Percentiles rank a stretch among this genome's conserved stretches.
These are phyloP conservation scores for Drosophila grimshawi DNA, from an alignment of 1,140 invertebrate genomes.

Conservation along the genomic window DNA sequence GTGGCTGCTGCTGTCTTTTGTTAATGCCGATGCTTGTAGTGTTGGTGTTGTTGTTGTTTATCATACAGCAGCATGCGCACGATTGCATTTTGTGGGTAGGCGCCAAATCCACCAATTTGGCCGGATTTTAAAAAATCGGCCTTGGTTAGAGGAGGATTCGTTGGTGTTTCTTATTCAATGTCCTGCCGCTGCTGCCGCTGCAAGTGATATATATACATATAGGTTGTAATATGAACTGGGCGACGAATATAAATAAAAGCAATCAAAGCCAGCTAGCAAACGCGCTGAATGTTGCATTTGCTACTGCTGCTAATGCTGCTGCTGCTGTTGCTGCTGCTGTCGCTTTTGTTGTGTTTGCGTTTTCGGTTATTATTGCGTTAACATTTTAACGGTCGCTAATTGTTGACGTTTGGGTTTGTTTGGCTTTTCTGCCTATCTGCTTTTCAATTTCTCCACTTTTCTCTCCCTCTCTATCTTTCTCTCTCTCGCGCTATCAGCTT, in stretches of 20 bases:
- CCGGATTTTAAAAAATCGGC: slow-evolving; percentile 54
- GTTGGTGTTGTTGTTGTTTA: slow-evolving; percentile 55
- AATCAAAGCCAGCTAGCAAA: slow-evolving; percentile 33
- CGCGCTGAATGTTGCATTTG: slow-evolving; percentile 48
- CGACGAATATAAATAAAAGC: slow-evolving; percentile 29
- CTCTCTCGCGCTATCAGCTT: slow-evolving; percentile 25
- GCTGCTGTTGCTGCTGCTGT: neutral
- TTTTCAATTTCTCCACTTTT: slow-evolving; percentile 4
- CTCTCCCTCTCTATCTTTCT: neutral
- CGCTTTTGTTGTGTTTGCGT: slow-evolving; percentile 25
- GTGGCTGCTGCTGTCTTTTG: slow-evolving; percentile 19
- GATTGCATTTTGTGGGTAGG: slow-evolving; percentile 81
- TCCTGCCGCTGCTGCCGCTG: slow-evolving; percentile 28
- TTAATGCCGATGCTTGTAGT: slow-evolving; percentile 13
- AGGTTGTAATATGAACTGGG: slow-evolving; percentile 6
- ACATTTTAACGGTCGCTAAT: slow-evolving; percentile 30
- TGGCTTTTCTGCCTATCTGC: slow-evolving; percentile 1
- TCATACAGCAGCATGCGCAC: slow-evolving; percentile 74
- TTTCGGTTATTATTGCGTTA: slow-evolving; percentile 33
- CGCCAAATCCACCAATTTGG: slow-evolving; percentile 56
- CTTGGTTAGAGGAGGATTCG: slow-evolving; percentile 51
- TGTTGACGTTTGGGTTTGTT: slow-evolving; percentile 24
- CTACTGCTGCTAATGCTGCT: slow-evolving; percentile 20
- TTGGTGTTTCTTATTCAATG: slow-evolving; percentile 21
- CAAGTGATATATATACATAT: slow-evolving; percentile 5